Percentiles rank a stretch among this genome's conserved stretches.
Conservation (phyloP, 2,113 vertebrate species). For the Gadus macrocephalus region DNA sequence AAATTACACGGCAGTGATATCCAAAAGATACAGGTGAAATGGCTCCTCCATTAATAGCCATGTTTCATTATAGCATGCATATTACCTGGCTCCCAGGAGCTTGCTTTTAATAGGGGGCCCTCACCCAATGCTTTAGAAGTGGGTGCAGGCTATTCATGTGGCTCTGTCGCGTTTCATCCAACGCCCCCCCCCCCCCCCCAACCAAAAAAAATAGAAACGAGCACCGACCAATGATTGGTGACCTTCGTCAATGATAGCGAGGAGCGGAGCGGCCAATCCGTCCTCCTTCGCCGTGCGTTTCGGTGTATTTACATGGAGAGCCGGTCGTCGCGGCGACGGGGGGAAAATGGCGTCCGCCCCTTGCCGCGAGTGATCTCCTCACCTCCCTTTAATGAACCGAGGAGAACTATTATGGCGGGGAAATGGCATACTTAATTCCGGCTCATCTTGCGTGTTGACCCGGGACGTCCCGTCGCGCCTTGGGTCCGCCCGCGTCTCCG, state of each 20-base stretch:
- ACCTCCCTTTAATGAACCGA: slow-evolving; percentile 94
- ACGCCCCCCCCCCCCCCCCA: not conserved
- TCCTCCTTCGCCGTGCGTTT: not conserved
- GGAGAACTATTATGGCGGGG: slow-evolving; percentile 90
- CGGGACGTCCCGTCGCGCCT: slow-evolving; percentile 80
- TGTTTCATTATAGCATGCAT: slow-evolving; percentile 84
- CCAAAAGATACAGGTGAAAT: slow-evolving; percentile 80
- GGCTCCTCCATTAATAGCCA: slow-evolving; percentile 79
- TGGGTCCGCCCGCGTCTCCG: slow-evolving; percentile 87
- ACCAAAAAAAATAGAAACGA: slow-evolving; percentile 55
- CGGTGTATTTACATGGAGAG: slow-evolving; percentile 74
- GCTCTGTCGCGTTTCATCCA: slow-evolving; percentile 58
- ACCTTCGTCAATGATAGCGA: slow-evolving; percentile 74
- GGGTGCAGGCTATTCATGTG: slow-evolving; percentile 60
- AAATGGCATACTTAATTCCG: slow-evolving; percentile 98
- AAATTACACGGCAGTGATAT: slow-evolving; percentile 76
- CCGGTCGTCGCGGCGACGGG: not conserved
- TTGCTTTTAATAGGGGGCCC: slow-evolving; percentile 71
- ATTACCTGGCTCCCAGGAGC: slow-evolving; percentile 79
- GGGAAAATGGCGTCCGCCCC: slow-evolving; percentile 18
- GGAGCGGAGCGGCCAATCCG: slow-evolving; percentile 45
- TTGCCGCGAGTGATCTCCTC: slow-evolving; percentile 67
- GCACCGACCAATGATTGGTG: slow-evolving; percentile 71
- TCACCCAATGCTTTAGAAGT: slow-evolving; percentile 45
- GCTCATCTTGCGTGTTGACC: slow-evolving; percentile 90